Base-by-base conservation (phyloP, 2,797 vertebrate species). In the Pseudocheirus occidentalis region DNA sequence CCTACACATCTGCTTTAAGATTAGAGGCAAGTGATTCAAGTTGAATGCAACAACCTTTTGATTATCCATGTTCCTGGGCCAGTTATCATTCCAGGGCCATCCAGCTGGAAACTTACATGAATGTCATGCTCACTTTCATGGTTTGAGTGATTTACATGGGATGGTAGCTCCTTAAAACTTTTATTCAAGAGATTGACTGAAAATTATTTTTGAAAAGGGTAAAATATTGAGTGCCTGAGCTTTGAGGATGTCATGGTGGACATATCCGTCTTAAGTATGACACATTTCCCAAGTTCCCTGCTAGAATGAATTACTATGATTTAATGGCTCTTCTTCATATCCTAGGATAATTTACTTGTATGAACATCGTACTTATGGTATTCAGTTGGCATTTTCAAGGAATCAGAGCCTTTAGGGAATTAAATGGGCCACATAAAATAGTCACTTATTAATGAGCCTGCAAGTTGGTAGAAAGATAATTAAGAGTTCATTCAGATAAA, bases 401-500 rank as follows among this genome's bases (percentile, higher is more conserved):
- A 92, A 46, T 96, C 3, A 95, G 93, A 97, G 55, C 59, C 89
- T 93, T 24, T 81, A 90, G 89, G 90, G 94, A 96, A 87, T 96
- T 96, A 94, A 96, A 59, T 94, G 92, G 89, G 66, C 92, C 95
- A 57, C 55, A 96, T 90, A 93, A 95, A 94, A 90, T 96, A 95
- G 91, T 95, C 66, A 91, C 95, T 96, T 95, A 96, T 96, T 97
- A 96, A 97, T 95, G 66, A 96, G 40, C 21, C 28, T 94, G 14
- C 12, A 59, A 27, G 9, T 96, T 53, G 46, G 62, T 54, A 12
- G 92, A 96, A 96, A 73, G 91, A 95, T 95, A 97, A 97, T 93
- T 96, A 97, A 96, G 95, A 95, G 5, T 93, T 27, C 6, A n/a
- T 97, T 98, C 58, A 95, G 90, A 94, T 81, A 95, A 56, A 90